Evolutionary conservation across 2,888 invertebrate species (phyloP), one percentile per base, ranked within the genome.

Genomic region (Tanypteryx hageni): DNA sequence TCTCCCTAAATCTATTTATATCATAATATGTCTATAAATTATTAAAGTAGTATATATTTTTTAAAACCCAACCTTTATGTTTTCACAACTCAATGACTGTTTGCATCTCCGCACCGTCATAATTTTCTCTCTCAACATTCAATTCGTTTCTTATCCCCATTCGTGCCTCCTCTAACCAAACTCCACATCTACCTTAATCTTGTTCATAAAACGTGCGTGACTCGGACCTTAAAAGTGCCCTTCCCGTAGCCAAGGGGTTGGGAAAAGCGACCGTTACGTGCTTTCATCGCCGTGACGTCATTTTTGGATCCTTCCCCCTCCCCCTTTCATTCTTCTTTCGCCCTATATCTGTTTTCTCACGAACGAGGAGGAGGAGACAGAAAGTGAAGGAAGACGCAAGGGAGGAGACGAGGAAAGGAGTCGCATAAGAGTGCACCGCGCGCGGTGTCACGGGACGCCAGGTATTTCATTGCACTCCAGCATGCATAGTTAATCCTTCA

Each of bases 81-180:
- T 31, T 27, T 44, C 89, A 27, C 44, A 31, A 68, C 59, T 22
- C 44, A 68, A 64, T 64, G 64, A 44, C 89, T 27, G 56, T 44
- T 89, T 27, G 44, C 9, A 44, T 64, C 83, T 68, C 18, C 44
- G 13, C 89, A 31, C n/a, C 64, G 61, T 68, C 64, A 64, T 64
- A 64, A 89, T 68, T 89, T 44, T 68, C 64, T 57, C n/a, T 58
- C 18, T 61, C 89, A 44, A 89, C 44, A 89, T 89, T 89, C 89
- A 64, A 89, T 89, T 89, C 89, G 64, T 64, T 64, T 64, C 11
- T 89, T 64, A 89, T 89, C 64, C 64, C 89, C 86, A 86, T 86
- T 61, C 89, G 89, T 89, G 89, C 86, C 59, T 86, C 61, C 86
- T 89, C 89, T 68, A 64, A 64, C 18, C 89, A 89, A 89, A 89